Conservation (phyloP, 2,113 vertebrate genomes). For the Phalacrocorax carbo region DNA sequence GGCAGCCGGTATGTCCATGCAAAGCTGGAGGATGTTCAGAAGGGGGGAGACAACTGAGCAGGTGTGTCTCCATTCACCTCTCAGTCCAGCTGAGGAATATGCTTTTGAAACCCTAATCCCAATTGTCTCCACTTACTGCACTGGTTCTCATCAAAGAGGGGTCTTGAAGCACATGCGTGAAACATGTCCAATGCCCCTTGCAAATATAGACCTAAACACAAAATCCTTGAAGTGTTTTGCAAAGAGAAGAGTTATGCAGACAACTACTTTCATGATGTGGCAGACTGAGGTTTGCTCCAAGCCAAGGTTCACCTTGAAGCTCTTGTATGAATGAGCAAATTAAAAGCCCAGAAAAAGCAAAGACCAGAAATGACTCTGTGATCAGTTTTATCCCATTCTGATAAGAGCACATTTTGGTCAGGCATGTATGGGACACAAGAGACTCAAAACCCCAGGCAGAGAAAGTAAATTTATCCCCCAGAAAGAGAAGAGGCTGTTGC, state of each 20-base stretch:
- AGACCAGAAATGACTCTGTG: neutral
- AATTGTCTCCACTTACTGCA: neutral
- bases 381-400: neutral
- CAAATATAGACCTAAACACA: neutral
- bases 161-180: neutral
- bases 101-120: neutral
- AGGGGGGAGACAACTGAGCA: neutral
- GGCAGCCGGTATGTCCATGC: neutral
- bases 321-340: neutral
- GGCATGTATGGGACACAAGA: accelerated
- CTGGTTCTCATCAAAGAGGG: neutral
- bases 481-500: neutral
- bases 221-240: neutral
- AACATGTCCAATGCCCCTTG: neutral
- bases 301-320: neutral
- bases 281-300: neutral
- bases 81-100: neutral
- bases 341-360: neutral
- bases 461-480: neutral
- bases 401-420: neutral
- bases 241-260: neutral
- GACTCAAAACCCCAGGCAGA: neutral
- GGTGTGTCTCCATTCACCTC: neutral
- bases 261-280: neutral
- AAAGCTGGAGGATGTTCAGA: neutral